Base-by-base conservation (phyloP, 2,113 vertebrate species). In the Zeus faber region DNA sequence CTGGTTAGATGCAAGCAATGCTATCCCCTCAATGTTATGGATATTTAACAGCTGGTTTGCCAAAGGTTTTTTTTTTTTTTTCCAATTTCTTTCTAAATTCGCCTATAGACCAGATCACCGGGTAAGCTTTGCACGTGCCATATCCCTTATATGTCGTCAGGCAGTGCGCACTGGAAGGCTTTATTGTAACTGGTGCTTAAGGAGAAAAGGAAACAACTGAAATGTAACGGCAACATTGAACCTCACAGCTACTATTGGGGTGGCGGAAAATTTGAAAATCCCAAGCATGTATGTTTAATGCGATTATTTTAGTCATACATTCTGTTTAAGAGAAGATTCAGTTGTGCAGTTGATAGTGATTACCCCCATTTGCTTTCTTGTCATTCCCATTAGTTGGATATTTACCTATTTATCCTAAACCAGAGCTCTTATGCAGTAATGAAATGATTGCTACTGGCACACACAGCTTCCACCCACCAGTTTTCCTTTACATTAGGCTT, bases 1-100 rank as follows among this genome's bases (percentile, higher is more conserved):
- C 24, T 44, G 13, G 24, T 41, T 72, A 29, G 25, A 48, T 27
- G 23, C 46, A 25, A 48, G n/a, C 6, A 26, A 10, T 16, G n/a
- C 14, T 4, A 25, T 48, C 13, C 23, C 46, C 5, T n/a, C 27
- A 26, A 17, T 13, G 23, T 48, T 48, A 26, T 48, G 46, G 46
- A 48, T 26, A 48, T 13, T n/a, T 4, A n/a, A 25, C 23, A 25
- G 46, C 24, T 47, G 21, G 21, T 48, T 14, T 6, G 46, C 46
- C 23, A 17, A 48, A 48, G 6, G 24, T 4, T 26, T 16, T 5
- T 16, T 40, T 40, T n/a, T 6, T n/a, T 40, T 40, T 40, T 40
- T n/a, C 17, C 17, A 40, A 3, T 4, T 11, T 37, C 33, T 37
- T 37, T 37, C 33, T 14, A n/a, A n/a, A n/a, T n/a, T n/a, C 5